A percentile compares a stretch with the other conserved stretches of the same genome.
These are phyloP conservation scores for Hyppa rectilinea DNA, from an alignment of 2,888 invertebrate genomes.

Conservation along the genomic window DNA sequence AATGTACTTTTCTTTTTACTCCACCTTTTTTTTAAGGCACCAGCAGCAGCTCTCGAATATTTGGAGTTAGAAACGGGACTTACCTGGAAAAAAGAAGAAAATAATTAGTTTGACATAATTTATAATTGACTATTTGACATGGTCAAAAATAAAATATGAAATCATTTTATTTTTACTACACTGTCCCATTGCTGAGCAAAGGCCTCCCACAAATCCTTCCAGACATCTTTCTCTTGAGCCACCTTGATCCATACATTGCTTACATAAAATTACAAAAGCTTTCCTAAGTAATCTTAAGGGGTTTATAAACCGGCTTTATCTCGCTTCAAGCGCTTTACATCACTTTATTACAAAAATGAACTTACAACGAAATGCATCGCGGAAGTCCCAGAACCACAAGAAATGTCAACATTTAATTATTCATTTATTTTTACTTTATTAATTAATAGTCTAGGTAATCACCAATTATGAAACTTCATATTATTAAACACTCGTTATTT, in stretches of 20 bases:
- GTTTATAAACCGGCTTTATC: background rate
- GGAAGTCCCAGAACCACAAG: conserved; percentile 34
- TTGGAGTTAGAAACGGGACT: background rate
- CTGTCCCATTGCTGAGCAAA: too few species aligned
- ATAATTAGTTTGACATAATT: background rate
- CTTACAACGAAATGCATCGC: conserved; percentile 22
- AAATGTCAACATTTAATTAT: conserved; percentile 10
- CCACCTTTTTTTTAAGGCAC: too few species aligned
- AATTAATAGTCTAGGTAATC: conserved; percentile 30
- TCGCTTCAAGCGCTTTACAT: conserved; percentile 11
- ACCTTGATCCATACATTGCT: too few species aligned
- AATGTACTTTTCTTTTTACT: too few species aligned
- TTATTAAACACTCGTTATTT: conserved; percentile 12
- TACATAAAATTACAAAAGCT: background rate
- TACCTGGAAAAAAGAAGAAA: conserved; percentile 48
- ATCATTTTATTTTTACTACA: too few species aligned
- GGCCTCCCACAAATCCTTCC: too few species aligned
- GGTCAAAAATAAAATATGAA: too few species aligned
- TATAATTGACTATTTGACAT: too few species aligned
- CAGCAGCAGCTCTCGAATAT: background rate
- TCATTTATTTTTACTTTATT: conserved; percentile 1
- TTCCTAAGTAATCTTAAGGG: background rate
- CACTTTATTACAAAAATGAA: conserved; percentile 20
- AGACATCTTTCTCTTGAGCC: too few species aligned
- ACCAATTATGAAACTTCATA: conserved; percentile 14